These are phyloP conservation scores for Melopsittacus undulatus DNA, from an alignment of 2,797 vertebrate genomes.

Conservation along the genomic window DNA sequence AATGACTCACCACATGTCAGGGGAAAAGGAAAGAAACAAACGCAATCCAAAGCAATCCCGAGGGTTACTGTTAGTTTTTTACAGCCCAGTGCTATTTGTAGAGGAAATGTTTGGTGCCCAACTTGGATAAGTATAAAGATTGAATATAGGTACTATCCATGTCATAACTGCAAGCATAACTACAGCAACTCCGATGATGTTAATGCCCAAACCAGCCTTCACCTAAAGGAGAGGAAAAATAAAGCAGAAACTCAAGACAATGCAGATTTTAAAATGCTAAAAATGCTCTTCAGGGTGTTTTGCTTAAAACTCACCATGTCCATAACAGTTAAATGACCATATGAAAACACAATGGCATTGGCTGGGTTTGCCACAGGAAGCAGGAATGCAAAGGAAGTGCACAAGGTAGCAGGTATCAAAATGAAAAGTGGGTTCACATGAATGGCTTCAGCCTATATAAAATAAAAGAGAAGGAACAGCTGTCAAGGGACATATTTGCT, in stretches of 20 bases:
- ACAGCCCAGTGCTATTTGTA: conserved; percentile 78
- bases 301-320: conserved; percentile 87
- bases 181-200: conserved; percentile 84
- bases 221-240: conserved; percentile 78
- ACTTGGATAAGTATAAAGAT: conserved; percentile 83
- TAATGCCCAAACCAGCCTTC: conserved; percentile 91
- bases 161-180: conserved; percentile 86
- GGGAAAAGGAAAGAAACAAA: not conserved
- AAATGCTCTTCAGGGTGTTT: not conserved
- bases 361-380: conserved; percentile 91
- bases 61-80: not conserved
- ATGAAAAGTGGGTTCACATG: conserved; percentile 88
- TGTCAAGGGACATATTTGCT: not conserved
- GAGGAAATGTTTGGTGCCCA: conserved; percentile 78
- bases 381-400: conserved; percentile 92
- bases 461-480: not conserved
- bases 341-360: conserved; percentile 90
- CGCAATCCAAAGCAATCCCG: not conserved
- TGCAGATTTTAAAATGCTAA: not conserved
- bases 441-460: conserved; percentile 87
- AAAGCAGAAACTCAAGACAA: not conserved
- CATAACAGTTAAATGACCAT: conserved; percentile 85
- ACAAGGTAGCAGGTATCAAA: conserved; percentile 88
- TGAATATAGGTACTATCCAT: conserved; percentile 86
- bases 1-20: not conserved